phyloP scores from a whole-genome alignment of 2,888 invertebrate genomes.

The Lasioglossum villosulum region DNA sequence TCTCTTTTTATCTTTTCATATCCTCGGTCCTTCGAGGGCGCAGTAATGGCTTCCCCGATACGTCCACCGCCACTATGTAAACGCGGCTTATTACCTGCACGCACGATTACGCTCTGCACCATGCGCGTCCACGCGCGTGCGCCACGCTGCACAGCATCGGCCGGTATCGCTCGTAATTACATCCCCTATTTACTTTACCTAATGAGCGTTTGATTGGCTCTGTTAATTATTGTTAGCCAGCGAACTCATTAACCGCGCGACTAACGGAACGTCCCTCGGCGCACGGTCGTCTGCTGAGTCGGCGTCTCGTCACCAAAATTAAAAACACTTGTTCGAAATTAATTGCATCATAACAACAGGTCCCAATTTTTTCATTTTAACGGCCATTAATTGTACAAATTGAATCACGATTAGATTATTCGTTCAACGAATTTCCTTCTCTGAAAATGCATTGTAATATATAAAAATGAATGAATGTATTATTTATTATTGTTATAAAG shows the following conservation, averaged over 20 bases:
- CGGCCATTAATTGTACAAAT: background rate
- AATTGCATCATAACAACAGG: background rate
- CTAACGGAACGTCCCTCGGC: conserved; percentile 59
- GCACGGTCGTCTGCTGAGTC: conserved; percentile 11
- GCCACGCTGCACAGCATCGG: conserved; percentile 18
- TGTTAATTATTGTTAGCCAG: conserved; percentile 72
- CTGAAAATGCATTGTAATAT: background rate
- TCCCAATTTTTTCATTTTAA: background rate
- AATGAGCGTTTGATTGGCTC: conserved; percentile 76
- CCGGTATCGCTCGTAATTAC: conserved; percentile 71
- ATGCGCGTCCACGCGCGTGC: conserved; percentile 14
- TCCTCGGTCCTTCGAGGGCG: background rate
- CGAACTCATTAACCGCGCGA: conserved; percentile 64
- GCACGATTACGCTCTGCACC: conserved; percentile 42
- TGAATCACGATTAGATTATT: background rate
- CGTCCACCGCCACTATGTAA: conserved; percentile 32
- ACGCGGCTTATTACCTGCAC: conserved; percentile 61
- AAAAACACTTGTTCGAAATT: background rate
- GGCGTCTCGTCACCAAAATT: conserved; percentile 20
- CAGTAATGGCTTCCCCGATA: conserved; percentile 17
- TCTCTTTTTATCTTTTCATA: background rate
- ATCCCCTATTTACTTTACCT: conserved; percentile 74
- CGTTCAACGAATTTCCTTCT: background rate
- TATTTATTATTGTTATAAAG: background rate
- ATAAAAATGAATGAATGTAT: background rate